A percentile compares a stretch with the other conserved stretches of the same genome.
phyloP scores from a whole-genome alignment of 2,888 invertebrate species.

The Microplitis deprimator region DNA sequence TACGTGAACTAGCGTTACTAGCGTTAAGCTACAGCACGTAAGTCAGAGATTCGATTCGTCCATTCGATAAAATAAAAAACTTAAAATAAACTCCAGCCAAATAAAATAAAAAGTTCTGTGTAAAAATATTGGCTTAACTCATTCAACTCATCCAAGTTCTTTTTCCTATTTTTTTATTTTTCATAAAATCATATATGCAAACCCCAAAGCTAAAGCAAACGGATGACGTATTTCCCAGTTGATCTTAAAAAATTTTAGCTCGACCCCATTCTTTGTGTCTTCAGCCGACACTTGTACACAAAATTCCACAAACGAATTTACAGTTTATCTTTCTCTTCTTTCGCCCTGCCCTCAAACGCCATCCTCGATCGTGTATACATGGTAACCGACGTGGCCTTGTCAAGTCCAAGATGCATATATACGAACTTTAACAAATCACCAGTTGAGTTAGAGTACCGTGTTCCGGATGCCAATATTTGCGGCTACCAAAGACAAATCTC shows the following conservation, averaged over 20 bases:
- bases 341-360: not conserved
- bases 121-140: not conserved
- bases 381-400: not conserved
- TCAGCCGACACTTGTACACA: no score
- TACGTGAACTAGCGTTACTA: not conserved
- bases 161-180: not conserved
- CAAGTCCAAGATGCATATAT: conserved; percentile 1
- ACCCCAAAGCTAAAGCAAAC: not conserved
- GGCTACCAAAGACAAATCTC: conserved; percentile 37
- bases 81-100: not conserved
- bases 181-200: no score
- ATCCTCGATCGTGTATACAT: conserved; percentile 10
- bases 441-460: conserved; percentile 35
- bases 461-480: conserved; percentile 44
- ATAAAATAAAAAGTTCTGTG: not conserved
- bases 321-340: no score
- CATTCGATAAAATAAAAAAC: not conserved
- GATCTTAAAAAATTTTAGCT: not conserved
- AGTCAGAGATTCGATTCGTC: not conserved
- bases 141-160: not conserved
- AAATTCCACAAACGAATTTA: no score
- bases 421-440: conserved; percentile 47
- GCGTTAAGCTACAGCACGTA: not conserved
- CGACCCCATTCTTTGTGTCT: no score
- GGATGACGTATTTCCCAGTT: not conserved